These are phyloP conservation scores for Zeus faber DNA, from an alignment of 2,113 vertebrate genomes.

Conservation along the genomic window DNA sequence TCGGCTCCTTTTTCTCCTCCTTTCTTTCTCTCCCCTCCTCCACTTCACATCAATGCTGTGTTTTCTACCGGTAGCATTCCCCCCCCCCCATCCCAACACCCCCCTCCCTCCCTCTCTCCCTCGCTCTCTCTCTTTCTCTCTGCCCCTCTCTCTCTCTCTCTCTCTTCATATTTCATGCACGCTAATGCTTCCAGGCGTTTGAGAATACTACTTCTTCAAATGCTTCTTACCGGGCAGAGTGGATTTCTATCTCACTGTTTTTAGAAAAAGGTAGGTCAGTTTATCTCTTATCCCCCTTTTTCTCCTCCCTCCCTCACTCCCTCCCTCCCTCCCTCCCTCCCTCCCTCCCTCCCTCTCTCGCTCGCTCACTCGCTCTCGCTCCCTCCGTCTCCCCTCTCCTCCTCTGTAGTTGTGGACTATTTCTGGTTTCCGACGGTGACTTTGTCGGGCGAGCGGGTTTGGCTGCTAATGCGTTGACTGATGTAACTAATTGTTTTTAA, in stretches of 20 bases:
- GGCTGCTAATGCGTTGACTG: constrained; percentile 45
- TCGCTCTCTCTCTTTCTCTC: too few relatives aligned
- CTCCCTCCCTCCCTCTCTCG: constrained; percentile 33
- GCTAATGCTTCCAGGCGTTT: constrained; percentile 72
- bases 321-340: too few relatives aligned
- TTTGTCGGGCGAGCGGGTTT: constrained; percentile 29
- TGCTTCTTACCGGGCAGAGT: constrained; percentile 89
- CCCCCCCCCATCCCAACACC: neutral
- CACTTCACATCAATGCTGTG: constrained; percentile 4
- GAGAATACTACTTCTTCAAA: constrained; percentile 90
- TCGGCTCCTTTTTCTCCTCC: constrained; percentile 84
- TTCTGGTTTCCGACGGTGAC: constrained; percentile 27
- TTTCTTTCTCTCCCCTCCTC: constrained; percentile 76
- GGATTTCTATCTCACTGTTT: constrained; percentile 86
- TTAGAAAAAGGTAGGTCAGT: constrained; percentile 97
- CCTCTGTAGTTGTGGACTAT: constrained; percentile 14
- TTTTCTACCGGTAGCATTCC: too few relatives aligned
- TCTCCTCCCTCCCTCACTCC: too few relatives aligned
- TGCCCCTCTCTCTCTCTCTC: too few relatives aligned
- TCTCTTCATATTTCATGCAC: constrained; percentile 81
- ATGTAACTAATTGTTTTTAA: constrained; percentile 64
- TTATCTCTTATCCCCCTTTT: constrained; percentile 47
- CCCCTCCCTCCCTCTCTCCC: too few relatives aligned
- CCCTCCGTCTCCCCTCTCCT: constrained; percentile 30
- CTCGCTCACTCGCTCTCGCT: constrained; percentile 24